Conservation (phyloP, 2,113 vertebrate species). For the Triplophysa siluroides region DNA sequence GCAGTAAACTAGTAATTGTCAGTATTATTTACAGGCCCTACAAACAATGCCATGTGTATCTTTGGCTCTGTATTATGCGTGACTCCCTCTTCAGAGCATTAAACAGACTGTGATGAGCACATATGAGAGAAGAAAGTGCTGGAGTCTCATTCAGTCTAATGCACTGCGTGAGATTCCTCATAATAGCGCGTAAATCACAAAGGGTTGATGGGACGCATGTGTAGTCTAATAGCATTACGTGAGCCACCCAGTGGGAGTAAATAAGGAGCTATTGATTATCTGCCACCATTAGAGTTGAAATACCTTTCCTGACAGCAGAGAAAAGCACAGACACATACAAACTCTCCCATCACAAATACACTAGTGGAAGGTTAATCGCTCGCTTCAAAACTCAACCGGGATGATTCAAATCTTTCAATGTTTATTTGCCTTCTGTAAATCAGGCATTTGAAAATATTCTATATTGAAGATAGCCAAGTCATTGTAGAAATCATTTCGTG, state of each 20-base stretch:
- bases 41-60: conserved; percentile 7
- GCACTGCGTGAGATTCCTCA: background rate
- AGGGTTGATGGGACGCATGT: background rate
- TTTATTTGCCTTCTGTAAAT: no score
- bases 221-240: conserved; percentile 4
- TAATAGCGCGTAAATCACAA: conserved; percentile 1
- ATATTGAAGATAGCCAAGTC: no score
- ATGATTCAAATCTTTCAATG: no score
- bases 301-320: background rate
- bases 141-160: background rate
- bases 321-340: background rate
- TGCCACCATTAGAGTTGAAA: conserved; percentile 7
- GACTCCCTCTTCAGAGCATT: background rate
- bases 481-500: no score
- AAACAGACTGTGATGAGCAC: background rate
- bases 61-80: background rate
- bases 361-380: background rate
- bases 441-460: no score
- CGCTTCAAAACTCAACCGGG: no score
- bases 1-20: background rate
- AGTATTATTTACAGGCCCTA: background rate
- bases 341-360: background rate
- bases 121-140: background rate
- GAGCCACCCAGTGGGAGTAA: conserved; percentile 4
- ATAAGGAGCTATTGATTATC: conserved; percentile 23